Evolutionary conservation across 2,888 invertebrate species (phyloP), one percentile per base, ranked within the genome.

Genomic region (Epiblema foenella): DNA sequence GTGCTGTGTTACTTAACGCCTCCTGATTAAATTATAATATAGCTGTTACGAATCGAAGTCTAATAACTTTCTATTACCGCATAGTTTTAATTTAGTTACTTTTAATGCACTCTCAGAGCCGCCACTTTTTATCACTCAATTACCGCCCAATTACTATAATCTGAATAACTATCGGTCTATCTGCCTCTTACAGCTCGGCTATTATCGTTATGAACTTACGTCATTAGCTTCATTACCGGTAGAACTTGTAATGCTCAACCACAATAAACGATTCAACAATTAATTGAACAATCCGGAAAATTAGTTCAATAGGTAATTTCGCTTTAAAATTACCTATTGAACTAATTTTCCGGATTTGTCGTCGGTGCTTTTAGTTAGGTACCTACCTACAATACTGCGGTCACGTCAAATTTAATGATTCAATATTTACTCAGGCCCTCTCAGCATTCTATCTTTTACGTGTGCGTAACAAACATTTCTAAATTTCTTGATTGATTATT

Each of bases 371-470:
- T n/a, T n/a, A n/a, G n/a, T n/a, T n/a, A n/a, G n/a, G n/a, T n/a
- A n/a, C n/a, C n/a, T n/a, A n/a, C n/a, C n/a, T 33, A 15, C 12
- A 74, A 74, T 73, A 68, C 57, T 71, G 68, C 72, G 69, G 75
- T 77, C 73, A 75, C 73, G 75, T 74, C 49, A 37, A 69, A 66
- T 67, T 66, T 66, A 63, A 52, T 57, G 71, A 69, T 63, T 69
- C 76, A 77, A 77, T 77, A 76, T 77, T 78, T 76, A 73, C 72
- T 58, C 51, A 74, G 49, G 57, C 59, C 79, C 81, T n/a, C 80
- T 81, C 75, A 69, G 69, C 77, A 77, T 67, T 78, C 79, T 79
- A 85, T 85, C 75, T 85, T 83, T 77, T 84, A 84, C 83, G 83
- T 85, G 82, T 80, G 78, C 82, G 77, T 79, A 76, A 75, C 76